phyloP scores from a whole-genome alignment of 37 sponge, comb jelly and placozoan species.

The Beroe ovata region DNA sequence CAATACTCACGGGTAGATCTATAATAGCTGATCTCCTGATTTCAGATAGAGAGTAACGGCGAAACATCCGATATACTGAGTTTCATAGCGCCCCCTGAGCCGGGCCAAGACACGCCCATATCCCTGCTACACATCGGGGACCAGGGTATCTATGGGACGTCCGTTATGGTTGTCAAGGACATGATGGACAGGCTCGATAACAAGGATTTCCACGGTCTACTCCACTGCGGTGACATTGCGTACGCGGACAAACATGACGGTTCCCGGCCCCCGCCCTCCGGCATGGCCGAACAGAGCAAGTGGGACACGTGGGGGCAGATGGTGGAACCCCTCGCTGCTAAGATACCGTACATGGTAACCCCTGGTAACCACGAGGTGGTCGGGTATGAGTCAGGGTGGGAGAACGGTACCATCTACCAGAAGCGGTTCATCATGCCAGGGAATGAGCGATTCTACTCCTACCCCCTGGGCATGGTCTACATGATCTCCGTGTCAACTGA shows the following conservation, averaged over 20 bases:
- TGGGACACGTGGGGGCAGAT: slow-evolving; percentile 71
- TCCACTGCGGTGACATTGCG: slow-evolving; percentile 68
- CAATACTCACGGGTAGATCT: too few relatives aligned
- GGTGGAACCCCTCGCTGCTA: slow-evolving; percentile 62
- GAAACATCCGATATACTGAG: background rate
- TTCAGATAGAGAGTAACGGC: slow-evolving; percentile 60
- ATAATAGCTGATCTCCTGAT: too few relatives aligned
- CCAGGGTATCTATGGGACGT: background rate
- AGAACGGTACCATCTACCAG: slow-evolving; percentile 54
- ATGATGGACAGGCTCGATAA: slow-evolving; percentile 37
- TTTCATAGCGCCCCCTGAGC: slow-evolving; percentile 33
- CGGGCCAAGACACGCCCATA: background rate
- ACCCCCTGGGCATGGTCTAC: slow-evolving; percentile 52
- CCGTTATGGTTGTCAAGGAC: slow-evolving; percentile 25
- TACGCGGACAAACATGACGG: slow-evolving; percentile 53
- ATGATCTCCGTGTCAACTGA: slow-evolving; percentile 65
- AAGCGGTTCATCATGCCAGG: slow-evolving; percentile 69
- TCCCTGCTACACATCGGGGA: slow-evolving; percentile 36
- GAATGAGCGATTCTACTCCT: slow-evolving; percentile 52
- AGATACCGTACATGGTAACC: slow-evolving; percentile 67
- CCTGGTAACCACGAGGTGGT: slow-evolving; percentile 68
- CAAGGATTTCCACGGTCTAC: slow-evolving; percentile 38
- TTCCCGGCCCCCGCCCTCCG: background rate
- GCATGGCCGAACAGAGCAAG: slow-evolving; percentile 5
- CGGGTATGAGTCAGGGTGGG: slow-evolving; percentile 13